A percentile compares a stretch with the other conserved stretches of the same genome.
These are phyloP conservation scores for Pristionchus japonicus DNA, from an alignment of 2,888 invertebrate genomes.

Conservation along the genomic window DNA sequence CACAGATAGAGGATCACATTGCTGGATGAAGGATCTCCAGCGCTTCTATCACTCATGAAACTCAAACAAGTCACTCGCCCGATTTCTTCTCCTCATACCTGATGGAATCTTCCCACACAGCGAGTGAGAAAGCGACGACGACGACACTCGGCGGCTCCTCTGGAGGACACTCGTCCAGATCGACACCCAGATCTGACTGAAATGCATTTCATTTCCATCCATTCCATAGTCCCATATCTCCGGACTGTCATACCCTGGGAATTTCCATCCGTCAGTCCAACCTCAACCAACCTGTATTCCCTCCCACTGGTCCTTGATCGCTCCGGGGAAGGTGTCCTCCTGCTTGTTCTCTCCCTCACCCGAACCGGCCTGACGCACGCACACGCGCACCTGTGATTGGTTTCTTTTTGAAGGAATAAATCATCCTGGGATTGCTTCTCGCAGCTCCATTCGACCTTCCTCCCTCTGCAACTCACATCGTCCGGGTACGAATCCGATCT, in stretches of 20 bases:
- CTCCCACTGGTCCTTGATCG: conserved; percentile 20
- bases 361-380: background rate
- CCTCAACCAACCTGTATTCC: background rate
- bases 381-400: background rate
- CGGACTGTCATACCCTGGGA: no score
- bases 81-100: background rate
- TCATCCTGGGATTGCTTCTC: background rate
- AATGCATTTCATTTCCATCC: background rate
- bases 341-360: background rate
- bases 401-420: background rate
- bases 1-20: no score
- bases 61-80: background rate
- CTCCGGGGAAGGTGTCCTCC: background rate
- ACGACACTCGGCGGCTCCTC: background rate
- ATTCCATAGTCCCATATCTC: no score
- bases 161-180: background rate
- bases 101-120: conserved; percentile 42
- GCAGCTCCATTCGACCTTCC: background rate
- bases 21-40: no score
- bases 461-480: background rate
- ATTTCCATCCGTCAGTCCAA: no score
- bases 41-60: no score
- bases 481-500: conserved; percentile 16
- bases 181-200: conserved; percentile 33
- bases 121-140: background rate